These are phyloP conservation scores for Procambarus virginalis DNA, from an alignment of 1,140 invertebrate species.

Conservation along the genomic window DNA sequence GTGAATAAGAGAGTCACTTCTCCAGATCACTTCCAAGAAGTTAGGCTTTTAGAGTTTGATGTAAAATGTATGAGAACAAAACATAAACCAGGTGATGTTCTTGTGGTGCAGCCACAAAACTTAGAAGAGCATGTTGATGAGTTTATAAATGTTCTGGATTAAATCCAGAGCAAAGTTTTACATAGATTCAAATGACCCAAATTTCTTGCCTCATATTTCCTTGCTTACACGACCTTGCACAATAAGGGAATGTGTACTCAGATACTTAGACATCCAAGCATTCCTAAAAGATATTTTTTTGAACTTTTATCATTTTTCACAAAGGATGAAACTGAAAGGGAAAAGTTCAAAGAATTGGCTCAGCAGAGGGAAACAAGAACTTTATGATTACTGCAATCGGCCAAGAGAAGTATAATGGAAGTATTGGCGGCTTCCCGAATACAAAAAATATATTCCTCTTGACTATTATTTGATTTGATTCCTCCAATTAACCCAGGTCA, in stretches of 20 bases:
- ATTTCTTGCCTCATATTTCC: slow-evolving; percentile 44
- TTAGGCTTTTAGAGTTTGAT: slow-evolving; percentile 86
- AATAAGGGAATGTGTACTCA: slow-evolving; percentile 74
- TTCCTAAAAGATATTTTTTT: slow-evolving; percentile 91
- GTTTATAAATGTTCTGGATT: slow-evolving; percentile 82
- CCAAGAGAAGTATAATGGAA: slow-evolving; percentile 91
- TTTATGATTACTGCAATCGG: slow-evolving; percentile 91
- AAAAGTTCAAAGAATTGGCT: slow-evolving; percentile 93
- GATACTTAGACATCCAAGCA: slow-evolving; percentile 80
- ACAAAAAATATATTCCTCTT: slow-evolving; percentile 84
- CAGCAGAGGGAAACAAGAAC: slow-evolving; percentile 89
- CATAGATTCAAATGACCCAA: slow-evolving; percentile 77
- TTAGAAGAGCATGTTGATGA: slow-evolving; percentile 81
- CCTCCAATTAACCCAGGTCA: slow-evolving; percentile 89
- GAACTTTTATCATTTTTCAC: slow-evolving; percentile 87
- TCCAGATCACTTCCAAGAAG: slow-evolving; percentile 86
- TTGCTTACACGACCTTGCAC: slow-evolving; percentile 73
- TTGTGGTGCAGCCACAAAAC: slow-evolving; percentile 90
- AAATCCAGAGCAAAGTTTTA: slow-evolving; percentile 77
- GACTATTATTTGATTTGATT: slow-evolving; percentile 93
- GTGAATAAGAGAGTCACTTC: slow-evolving; percentile 78
- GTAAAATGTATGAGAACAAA: slow-evolving; percentile 74
- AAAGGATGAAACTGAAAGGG: slow-evolving; percentile 88
- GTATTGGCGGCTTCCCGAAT: slow-evolving; percentile 90
- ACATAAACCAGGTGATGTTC: slow-evolving; percentile 89